These are phyloP conservation scores for Iselma pallidipennis DNA, from an alignment of 2,888 invertebrate genomes.

Conservation along the genomic window DNA sequence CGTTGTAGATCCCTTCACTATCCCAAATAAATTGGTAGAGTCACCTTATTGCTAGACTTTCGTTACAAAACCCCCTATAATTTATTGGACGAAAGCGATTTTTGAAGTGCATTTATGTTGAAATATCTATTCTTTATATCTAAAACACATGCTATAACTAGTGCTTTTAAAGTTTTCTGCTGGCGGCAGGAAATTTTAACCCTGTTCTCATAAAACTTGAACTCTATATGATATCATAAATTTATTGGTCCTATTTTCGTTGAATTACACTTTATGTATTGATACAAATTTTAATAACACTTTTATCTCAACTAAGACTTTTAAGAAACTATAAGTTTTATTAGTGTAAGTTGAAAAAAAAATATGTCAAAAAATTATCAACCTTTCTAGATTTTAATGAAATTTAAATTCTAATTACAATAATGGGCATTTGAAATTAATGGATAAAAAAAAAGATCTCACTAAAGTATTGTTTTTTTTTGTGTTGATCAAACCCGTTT, in stretches of 20 bases:
- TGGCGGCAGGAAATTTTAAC: conserved; percentile 43
- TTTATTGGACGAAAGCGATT: conserved; percentile 23
- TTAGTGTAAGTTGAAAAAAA: too few relatives aligned
- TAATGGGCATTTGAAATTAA: not conserved
- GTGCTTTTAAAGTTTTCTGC: conserved; percentile 40
- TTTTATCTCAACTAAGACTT: not conserved
- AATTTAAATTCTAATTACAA: not conserved
- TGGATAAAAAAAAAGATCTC: not conserved
- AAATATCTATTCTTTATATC: conserved; percentile 31
- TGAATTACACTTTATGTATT: conserved; percentile 21
- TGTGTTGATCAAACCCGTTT: not conserved
- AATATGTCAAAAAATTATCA: too few relatives aligned
- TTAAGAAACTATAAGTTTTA: not conserved
- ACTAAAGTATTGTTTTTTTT: not conserved
- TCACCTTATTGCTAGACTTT: conserved; percentile 6
- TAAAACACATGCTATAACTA: conserved; percentile 30
- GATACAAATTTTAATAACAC: conserved; percentile 17
- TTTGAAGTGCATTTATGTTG: conserved; percentile 29
- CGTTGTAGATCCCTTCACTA: conserved; percentile 11
- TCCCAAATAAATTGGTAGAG: conserved; percentile 14
- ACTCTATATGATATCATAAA: conserved; percentile 27
- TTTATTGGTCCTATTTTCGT: conserved; percentile 24
- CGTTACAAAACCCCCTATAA: conserved; percentile 16
- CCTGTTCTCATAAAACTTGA: conserved; percentile 45
- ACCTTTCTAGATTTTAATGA: not conserved